Evolutionary conservation across 1,140 invertebrate genomes (phyloP).

Genomic region (Lithobius niger): DNA sequence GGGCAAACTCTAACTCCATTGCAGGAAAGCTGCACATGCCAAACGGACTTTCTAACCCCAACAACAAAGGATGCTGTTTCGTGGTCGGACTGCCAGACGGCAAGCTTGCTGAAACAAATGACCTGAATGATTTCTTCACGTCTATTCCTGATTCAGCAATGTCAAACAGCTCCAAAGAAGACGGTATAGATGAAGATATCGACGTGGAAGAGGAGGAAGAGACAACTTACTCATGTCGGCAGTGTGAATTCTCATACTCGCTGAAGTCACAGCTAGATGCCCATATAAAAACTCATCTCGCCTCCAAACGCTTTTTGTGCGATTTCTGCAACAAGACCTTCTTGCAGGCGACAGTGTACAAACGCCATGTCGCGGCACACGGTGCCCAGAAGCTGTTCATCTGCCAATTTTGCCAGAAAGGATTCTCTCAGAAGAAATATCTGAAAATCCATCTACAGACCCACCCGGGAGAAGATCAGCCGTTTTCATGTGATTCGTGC

Average conservation of each 20-base stretch:
- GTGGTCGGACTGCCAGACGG: background rate
- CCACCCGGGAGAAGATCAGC: slow-evolving; percentile 20
- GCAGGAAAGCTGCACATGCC: background rate
- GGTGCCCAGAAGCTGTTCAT: slow-evolving; percentile 21
- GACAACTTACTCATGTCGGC: background rate
- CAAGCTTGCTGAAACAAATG: background rate
- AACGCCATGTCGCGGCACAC: slow-evolving; percentile 16
- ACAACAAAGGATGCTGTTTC: background rate
- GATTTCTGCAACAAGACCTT: slow-evolving; percentile 22
- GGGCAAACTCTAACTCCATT: background rate
- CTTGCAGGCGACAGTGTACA: slow-evolving; percentile 7
- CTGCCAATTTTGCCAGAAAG: slow-evolving; percentile 20
- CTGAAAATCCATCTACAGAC: slow-evolving; percentile 19
- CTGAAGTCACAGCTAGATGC: background rate
- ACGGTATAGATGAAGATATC: too few species aligned
- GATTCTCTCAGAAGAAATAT: slow-evolving; percentile 21
- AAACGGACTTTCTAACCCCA: background rate
- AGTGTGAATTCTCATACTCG: background rate
- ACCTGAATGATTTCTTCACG: background rate
- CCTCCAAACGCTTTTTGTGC: slow-evolving; percentile 22
- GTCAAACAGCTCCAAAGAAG: background rate
- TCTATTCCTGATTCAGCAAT: background rate
- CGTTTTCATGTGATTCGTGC: slow-evolving; percentile 17
- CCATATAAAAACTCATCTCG: slow-evolving; percentile 19
- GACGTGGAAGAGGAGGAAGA: too few species aligned